Conservation (phyloP, 2,113 vertebrate genomes). For the Eptatretus burgeri region DNA sequence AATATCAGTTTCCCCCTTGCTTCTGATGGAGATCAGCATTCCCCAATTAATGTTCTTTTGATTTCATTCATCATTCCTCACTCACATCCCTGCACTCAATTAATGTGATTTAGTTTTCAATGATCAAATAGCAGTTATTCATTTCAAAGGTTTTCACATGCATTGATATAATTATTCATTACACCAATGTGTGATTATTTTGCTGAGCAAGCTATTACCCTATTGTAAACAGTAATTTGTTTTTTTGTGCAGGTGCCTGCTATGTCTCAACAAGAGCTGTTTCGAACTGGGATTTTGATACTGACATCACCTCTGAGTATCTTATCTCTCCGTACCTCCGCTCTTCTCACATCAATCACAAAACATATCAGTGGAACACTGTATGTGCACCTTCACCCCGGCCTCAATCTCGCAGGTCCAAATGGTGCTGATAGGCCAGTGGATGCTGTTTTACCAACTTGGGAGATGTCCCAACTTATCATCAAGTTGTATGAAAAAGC, state of each 20-base stretch:
- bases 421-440: not conserved
- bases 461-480: not conserved
- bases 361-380: not conserved
- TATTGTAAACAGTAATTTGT: no score
- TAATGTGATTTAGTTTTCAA: no score
- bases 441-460: not conserved
- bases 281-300: not conserved
- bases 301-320: not conserved
- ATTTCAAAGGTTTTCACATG: no score
- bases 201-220: no score
- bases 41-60: no score
- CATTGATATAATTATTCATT: no score
- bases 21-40: no score
- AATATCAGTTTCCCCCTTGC: no score
- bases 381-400: constrained; percentile 4
- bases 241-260: not conserved
- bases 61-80: no score
- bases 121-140: no score
- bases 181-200: no score
- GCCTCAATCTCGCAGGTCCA: not conserved
- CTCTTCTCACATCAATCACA: not conserved
- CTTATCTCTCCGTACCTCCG: not conserved
- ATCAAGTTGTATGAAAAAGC: constrained; percentile 1
- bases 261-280: not conserved
- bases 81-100: no score